Percentiles rank a stretch among this genome's conserved stretches.
Conservation (phyloP, 2,113 vertebrate genomes). For the Oplegnathus fasciatus region DNA sequence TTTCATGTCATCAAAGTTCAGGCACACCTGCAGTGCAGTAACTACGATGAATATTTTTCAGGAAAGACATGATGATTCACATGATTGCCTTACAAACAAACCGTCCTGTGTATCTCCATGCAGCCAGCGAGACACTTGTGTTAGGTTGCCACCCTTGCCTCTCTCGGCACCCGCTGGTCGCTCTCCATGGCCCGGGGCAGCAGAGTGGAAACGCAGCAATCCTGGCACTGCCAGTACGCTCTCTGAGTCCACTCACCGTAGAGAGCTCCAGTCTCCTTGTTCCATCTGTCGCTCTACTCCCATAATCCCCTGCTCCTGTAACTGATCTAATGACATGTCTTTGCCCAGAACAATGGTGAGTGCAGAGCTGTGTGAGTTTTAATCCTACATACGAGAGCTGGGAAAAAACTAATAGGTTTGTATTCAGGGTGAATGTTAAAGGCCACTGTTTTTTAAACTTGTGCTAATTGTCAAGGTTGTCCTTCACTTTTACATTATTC, state of each 20-base stretch:
- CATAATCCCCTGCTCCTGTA: conserved; percentile 60
- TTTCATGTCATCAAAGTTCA: neutral
- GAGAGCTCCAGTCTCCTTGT: conserved; percentile 44
- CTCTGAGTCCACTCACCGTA: conserved; percentile 46
- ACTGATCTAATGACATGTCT: conserved; percentile 49
- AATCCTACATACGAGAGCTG: conserved; percentile 18
- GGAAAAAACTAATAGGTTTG: neutral
- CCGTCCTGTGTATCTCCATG: conserved; percentile 11
- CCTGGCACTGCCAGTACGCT: conserved; percentile 55
- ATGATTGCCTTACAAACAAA: neutral
- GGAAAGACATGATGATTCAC: neutral
- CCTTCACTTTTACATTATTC: neutral
- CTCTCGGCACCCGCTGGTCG: conserved; percentile 36
- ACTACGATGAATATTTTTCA: neutral
- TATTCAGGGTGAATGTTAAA: conserved; percentile 19
- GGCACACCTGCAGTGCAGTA: neutral
- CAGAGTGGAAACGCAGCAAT: conserved; percentile 67
- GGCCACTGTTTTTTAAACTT: neutral
- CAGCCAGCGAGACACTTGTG: neutral
- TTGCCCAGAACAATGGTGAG: conserved; percentile 36
- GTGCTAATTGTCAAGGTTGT: neutral
- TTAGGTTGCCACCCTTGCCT: conserved; percentile 33
- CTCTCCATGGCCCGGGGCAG: conserved; percentile 44
- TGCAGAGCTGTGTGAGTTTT: neutral
- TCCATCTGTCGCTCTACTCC: conserved; percentile 74